phyloP scores from a whole-genome alignment of 2,113 vertebrate genomes.

The Rhombomys opimus region DNA sequence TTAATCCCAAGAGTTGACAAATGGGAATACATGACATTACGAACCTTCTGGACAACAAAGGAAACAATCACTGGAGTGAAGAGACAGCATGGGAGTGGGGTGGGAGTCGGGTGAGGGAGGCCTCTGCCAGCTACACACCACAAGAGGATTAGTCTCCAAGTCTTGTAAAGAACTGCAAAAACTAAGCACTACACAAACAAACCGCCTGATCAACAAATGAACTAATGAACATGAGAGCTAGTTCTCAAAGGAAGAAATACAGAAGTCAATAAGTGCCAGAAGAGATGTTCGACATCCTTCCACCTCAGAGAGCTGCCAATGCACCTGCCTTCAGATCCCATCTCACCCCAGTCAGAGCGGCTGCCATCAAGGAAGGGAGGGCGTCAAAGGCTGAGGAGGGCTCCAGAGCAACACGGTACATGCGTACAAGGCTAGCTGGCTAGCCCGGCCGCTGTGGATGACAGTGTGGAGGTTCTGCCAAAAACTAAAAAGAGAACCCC shows the following conservation, averaged over 20 bases:
- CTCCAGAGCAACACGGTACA: neutral
- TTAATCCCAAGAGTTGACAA: neutral
- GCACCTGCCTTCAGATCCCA: neutral
- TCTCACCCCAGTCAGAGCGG: neutral
- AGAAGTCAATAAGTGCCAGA: neutral
- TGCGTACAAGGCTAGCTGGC: neutral
- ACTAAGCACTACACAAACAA: neutral
- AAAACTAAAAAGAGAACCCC: neutral
- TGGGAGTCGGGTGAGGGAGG: neutral
- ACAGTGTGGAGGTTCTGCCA: neutral
- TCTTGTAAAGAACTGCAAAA: neutral
- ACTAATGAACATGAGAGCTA: neutral
- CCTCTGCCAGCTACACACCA: neutral
- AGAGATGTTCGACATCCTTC: neutral
- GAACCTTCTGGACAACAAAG: neutral
- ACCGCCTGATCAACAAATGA: neutral
- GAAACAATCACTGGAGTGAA: no score
- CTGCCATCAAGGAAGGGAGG: neutral
- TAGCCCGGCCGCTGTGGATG: neutral
- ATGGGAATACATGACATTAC: neutral
- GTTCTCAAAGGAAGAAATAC: neutral
- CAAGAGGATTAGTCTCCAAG: neutral
- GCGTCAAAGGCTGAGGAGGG: neutral
- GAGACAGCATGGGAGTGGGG: neutral
- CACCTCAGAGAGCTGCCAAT: neutral